phyloP scores from a whole-genome alignment of 2,113 vertebrate species.

The Thunnus maccoyii region DNA sequence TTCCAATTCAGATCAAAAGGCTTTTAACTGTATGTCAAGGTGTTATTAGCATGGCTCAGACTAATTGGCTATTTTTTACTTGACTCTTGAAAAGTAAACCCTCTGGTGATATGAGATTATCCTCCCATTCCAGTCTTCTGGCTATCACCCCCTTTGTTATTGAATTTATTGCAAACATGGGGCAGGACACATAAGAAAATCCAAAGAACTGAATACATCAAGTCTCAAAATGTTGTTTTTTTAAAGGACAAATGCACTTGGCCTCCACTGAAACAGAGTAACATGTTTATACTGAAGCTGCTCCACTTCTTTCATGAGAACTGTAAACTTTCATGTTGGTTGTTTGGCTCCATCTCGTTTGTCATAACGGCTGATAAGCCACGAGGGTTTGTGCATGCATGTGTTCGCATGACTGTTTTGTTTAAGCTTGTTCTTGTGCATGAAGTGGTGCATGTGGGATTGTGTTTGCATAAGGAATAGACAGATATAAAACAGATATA shows the following conservation, averaged over 20 bases:
- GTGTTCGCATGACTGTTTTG: background rate
- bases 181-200: too few relatives aligned
- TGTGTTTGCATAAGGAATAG: constrained; percentile 20
- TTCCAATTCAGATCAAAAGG: background rate
- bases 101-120: background rate
- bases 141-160: too few relatives aligned
- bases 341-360: background rate
- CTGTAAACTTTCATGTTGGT: constrained; percentile 9
- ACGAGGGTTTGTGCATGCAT: too few relatives aligned
- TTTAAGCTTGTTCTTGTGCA: background rate
- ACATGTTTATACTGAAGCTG: background rate
- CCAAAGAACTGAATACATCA: background rate
- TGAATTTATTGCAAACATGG: too few relatives aligned
- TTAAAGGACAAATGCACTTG: background rate
- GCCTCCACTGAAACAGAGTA: background rate
- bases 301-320: background rate
- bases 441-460: background rate
- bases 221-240: background rate
- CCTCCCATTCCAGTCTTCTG: too few relatives aligned
- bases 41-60: too few relatives aligned
- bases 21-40: background rate
- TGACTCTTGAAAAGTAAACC: background rate
- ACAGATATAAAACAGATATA: constrained; percentile 17
- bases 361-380: background rate
- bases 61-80: background rate